Base-by-base conservation (phyloP, 2,113 vertebrate genomes). In the Atrichornis clamosus region DNA sequence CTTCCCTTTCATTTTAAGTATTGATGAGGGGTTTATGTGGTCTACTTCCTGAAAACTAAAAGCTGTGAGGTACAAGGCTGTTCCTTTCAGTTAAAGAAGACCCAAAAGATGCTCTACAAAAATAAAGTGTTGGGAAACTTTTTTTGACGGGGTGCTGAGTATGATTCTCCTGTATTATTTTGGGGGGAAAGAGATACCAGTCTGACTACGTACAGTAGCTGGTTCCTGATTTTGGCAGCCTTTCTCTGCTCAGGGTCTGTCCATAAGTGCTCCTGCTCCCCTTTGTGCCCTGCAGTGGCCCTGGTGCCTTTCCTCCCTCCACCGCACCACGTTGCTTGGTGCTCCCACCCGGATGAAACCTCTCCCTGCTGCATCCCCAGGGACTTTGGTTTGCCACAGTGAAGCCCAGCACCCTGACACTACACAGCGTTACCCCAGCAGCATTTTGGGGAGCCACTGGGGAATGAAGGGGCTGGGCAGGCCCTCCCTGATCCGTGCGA, bases 271-370 rank as follows among this genome's bases (percentile, higher is more conserved):
- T 80, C 10, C n/a, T 42, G 35, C 32, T 73, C 14, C 32, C 10
- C 39, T 52, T 52, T 42, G 44, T 44, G 50, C 35, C n/a, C 6
- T 1, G 1, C 15, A 47, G 55, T 26, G 58, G 37, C 19, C 19
- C 18, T 30, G 27, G 49, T 73, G 23, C 21, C 37, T 53, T 80
- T 58, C 27, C 44, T 68, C 1, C 0, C 30, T 21, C 35, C 11
- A 20, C 21, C 0, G 1, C 4, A 2, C 53, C 0, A 1, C 18
- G 3, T 50, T 46, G 37, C 65, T 52, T 46, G 42, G 37, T 78
- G 53, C 20, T 87, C 65, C 59, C 33, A 39, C 33, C 11, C 8
- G 52, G 27, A n/a, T 9, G 12, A 63, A 80, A 20, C 37, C 24
- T 42, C 53, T 75, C 68, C 19, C 37, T 8, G 0, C 21, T 11